Evolutionary conservation across 2,888 invertebrate species (phyloP).

Genomic region (Aricia artaxerxes): DNA sequence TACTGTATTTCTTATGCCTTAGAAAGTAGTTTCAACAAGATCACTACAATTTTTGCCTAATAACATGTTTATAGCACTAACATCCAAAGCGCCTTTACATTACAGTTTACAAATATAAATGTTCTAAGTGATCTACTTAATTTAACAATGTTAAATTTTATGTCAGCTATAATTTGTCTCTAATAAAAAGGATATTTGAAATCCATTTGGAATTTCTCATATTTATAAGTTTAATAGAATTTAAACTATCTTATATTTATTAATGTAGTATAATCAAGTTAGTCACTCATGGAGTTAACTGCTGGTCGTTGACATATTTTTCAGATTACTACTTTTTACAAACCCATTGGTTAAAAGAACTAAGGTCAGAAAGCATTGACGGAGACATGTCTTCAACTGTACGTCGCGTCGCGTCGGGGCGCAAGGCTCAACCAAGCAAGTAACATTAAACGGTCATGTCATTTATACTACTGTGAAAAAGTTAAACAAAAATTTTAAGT

Average conservation of each 20-base stretch:
- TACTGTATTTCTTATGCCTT: slow-evolving; percentile 26
- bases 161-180: slow-evolving; percentile 6
- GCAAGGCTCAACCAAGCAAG: neutral
- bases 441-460: neutral
- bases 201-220: neutral
- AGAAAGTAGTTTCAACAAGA: slow-evolving; percentile 18
- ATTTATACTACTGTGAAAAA: neutral
- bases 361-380: too few relatives aligned
- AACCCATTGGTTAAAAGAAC: too few relatives aligned
- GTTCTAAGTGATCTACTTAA: slow-evolving; percentile 1
- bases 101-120: slow-evolving; percentile 25
- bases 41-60: slow-evolving; percentile 20
- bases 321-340: too few relatives aligned
- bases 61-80: slow-evolving; percentile 22
- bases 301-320: too few relatives aligned
- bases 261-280: neutral
- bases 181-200: neutral
- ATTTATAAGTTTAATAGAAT: neutral
- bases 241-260: neutral
- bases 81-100: slow-evolving; percentile 24
- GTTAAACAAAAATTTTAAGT: neutral
- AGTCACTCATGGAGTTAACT: neutral
- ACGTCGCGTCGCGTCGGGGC: too few relatives aligned
- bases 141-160: neutral
- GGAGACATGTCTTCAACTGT: too few relatives aligned